phyloP scores from a whole-genome alignment of 2,888 invertebrate species.

The Philonicus albiceps region DNA sequence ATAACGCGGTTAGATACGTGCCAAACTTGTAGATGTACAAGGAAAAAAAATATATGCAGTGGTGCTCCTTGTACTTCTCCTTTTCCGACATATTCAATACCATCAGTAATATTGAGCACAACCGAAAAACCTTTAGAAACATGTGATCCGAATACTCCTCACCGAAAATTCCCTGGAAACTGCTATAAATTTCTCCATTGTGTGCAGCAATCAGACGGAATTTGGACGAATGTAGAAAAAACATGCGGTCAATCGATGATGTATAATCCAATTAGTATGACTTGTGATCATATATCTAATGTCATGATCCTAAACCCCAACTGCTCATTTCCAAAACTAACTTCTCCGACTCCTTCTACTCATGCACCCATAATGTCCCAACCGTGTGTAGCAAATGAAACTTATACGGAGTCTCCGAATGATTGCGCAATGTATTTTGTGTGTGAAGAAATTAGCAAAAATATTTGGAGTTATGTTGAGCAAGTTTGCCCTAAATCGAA shows the following conservation, averaged over 20 bases:
- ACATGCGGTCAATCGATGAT: slow-evolving; percentile 71
- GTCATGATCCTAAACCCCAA: slow-evolving; percentile 70
- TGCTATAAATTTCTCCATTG: slow-evolving; percentile 78
- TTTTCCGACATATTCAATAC: slow-evolving; percentile 38
- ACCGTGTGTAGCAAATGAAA: slow-evolving; percentile 63
- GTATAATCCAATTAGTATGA: slow-evolving; percentile 71
- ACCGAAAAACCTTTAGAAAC: slow-evolving; percentile 51
- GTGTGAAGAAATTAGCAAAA: slow-evolving; percentile 64
- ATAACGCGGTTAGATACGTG: slow-evolving; percentile 78
- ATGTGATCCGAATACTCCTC: slow-evolving; percentile 66
- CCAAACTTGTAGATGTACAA: slow-evolving; percentile 80
- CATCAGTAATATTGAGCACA: slow-evolving; percentile 46
- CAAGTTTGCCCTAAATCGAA: slow-evolving; percentile 69
- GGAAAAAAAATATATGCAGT: slow-evolving; percentile 73
- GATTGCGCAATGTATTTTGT: slow-evolving; percentile 73
- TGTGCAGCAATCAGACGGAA: slow-evolving; percentile 62
- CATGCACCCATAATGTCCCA: not conserved
- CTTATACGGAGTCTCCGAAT: slow-evolving; percentile 67
- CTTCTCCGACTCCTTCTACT: slow-evolving; percentile 25
- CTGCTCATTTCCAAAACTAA: slow-evolving; percentile 62
- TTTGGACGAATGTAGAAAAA: slow-evolving; percentile 69
- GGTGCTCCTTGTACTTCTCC: slow-evolving; percentile 71
- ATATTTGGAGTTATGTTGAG: slow-evolving; percentile 62
- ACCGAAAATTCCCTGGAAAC: slow-evolving; percentile 70
- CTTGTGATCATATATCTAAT: slow-evolving; percentile 71